Percentiles rank a stretch among this genome's conserved stretches.
Evolutionary conservation across 2,113 vertebrate species (phyloP).

Genomic region (Oreochromis niloticus): DNA sequence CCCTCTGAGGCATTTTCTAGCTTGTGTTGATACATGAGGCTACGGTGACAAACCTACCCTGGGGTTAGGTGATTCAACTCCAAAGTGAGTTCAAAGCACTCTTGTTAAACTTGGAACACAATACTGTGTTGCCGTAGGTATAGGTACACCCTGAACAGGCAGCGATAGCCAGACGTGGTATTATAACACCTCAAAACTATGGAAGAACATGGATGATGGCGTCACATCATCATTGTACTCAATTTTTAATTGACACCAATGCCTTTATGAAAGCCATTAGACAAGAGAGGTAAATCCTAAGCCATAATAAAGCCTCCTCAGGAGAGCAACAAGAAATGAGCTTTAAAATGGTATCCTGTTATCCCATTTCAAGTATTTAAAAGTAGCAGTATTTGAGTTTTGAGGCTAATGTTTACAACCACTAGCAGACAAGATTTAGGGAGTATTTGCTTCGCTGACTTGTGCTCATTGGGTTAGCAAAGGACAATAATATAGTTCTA

Average conservation of each 20-base stretch:
- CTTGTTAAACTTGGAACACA: conserved; percentile 74
- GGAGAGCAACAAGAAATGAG: background rate
- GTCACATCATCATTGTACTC: conserved; percentile 26
- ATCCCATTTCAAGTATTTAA: background rate
- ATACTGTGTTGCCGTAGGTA: conserved; percentile 52
- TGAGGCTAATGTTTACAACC: background rate
- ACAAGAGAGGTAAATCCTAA: conserved; percentile 10
- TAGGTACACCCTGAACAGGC: conserved; percentile 50
- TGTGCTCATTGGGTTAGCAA: background rate
- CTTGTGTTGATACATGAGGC: conserved; percentile 72
- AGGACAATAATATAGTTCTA: background rate
- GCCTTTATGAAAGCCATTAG: background rate
- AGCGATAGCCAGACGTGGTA: conserved; percentile 8
- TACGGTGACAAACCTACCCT: conserved; percentile 63
- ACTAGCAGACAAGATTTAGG: too few species aligned
- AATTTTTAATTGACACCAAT: conserved; percentile 26
- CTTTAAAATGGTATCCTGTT: background rate
- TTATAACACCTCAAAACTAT: conserved; percentile 43
- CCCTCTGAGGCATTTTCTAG: conserved; percentile 67
- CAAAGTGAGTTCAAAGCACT: conserved; percentile 75
- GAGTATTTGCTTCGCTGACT: background rate
- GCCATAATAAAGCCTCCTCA: background rate
- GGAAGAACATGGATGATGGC: conserved; percentile 18
- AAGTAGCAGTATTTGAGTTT: background rate
- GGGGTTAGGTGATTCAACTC: conserved; percentile 65